Conservation (phyloP, 2,113 vertebrate genomes). For the Phylloscopus trochiloides region DNA sequence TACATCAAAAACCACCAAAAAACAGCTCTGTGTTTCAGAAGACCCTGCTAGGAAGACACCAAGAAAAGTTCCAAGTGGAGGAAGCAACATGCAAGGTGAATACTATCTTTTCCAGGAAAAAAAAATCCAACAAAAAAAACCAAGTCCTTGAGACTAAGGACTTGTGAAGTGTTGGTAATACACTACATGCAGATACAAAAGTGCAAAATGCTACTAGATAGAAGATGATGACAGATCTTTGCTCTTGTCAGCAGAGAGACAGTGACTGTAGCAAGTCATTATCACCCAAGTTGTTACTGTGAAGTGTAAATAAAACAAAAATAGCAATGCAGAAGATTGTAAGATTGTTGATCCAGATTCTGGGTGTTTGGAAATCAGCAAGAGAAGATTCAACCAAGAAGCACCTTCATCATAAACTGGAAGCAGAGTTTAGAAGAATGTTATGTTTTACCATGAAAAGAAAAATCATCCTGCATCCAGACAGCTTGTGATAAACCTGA, state of each 20-base stretch:
- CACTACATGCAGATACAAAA: conserved; percentile 41
- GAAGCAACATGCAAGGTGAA: neutral
- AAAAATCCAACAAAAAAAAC: neutral
- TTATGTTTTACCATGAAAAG: conserved; percentile 28
- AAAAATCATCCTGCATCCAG: conserved; percentile 48
- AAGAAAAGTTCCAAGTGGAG: neutral
- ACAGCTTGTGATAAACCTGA: conserved; percentile 65
- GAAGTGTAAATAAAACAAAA: conserved; percentile 68
- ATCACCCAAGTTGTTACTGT: conserved; percentile 67
- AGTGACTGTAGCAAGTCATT: conserved; percentile 64
- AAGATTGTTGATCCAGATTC: conserved; percentile 58
- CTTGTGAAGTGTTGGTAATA: conserved; percentile 39
- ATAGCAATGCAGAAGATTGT: conserved; percentile 25
- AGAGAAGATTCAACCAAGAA: conserved; percentile 19
- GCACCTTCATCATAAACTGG: conserved; percentile 24
- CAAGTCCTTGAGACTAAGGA: conserved; percentile 11
- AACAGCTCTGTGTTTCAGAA: neutral
- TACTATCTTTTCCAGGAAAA: neutral
- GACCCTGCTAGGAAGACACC: neutral
- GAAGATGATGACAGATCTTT: conserved; percentile 64
- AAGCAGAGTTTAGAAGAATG: conserved; percentile 24
- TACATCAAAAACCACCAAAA: neutral
- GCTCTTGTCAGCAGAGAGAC: conserved; percentile 66
- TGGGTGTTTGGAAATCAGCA: conserved; percentile 41
- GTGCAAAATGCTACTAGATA: conserved; percentile 51